Percentiles rank a stretch among this genome's conserved stretches.
These are phyloP conservation scores for Drosophila tanythrix DNA, from an alignment of 2,888 invertebrate genomes.

Conservation along the genomic window DNA sequence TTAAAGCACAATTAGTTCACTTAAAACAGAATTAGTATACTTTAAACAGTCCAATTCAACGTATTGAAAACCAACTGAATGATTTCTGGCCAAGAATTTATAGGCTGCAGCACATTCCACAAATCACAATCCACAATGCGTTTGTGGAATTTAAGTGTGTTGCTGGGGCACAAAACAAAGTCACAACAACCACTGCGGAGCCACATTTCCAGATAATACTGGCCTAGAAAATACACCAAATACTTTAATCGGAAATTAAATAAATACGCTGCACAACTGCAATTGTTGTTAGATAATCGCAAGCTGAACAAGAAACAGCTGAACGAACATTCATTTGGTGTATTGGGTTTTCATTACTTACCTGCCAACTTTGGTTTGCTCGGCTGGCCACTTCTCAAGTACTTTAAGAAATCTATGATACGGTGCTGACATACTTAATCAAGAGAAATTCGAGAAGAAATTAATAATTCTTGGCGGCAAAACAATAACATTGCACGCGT, in stretches of 20 bases:
- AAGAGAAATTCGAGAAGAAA: conserved; percentile 1
- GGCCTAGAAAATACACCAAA: not conserved
- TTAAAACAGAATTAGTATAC: not conserved
- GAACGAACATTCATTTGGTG: conserved; percentile 51
- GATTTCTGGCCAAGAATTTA: not conserved
- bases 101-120: not conserved
- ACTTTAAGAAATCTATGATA: conserved; percentile 91
- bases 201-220: not conserved
- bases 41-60: not conserved
- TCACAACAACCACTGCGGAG: not conserved
- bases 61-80: conserved; percentile 10
- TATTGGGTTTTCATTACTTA: conserved; percentile 81
- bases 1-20: not conserved
- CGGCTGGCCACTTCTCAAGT: conserved; percentile 92
- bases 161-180: not conserved
- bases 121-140: conserved; percentile 13
- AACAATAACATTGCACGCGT: conserved; percentile 56
- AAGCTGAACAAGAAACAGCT: conserved; percentile 12
- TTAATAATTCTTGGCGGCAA: conserved; percentile 48
- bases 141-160: conserved; percentile 12
- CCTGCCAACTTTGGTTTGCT: conserved; percentile 90
- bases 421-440: conserved; percentile 87
- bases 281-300: conserved; percentile 65
- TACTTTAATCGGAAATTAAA: not conserved
- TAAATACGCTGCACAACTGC: conserved; percentile 3